A percentile compares a stretch with the other conserved stretches of the same genome.
Conservation (phyloP, 2,888 invertebrate genomes). For the Baronia brevicornis region DNA sequence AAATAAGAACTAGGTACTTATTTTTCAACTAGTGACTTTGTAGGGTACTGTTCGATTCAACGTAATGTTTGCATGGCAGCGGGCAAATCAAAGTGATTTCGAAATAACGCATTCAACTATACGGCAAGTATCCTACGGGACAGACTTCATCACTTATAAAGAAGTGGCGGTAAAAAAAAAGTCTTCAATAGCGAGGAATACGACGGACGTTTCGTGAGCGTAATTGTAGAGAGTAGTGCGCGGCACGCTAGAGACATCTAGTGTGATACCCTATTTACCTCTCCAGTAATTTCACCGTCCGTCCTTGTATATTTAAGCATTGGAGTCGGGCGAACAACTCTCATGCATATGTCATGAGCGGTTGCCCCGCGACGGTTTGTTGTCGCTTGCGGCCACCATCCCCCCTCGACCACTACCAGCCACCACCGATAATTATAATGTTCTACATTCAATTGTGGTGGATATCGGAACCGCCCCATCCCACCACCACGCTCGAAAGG, state of each 20-base stretch:
- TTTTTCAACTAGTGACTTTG: too few relatives aligned
- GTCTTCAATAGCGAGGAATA: constrained; percentile 47
- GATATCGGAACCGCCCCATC: constrained; percentile 49
- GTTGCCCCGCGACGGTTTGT: constrained; percentile 73
- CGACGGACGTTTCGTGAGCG: constrained; percentile 54
- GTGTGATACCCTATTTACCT: constrained; percentile 66
- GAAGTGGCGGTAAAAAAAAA: constrained; percentile 53
- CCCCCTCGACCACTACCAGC: constrained; percentile 38
- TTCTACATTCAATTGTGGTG: constrained; percentile 63
- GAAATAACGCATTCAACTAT: constrained; percentile 50
- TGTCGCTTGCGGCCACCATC: constrained; percentile 59
- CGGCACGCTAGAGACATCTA: constrained; percentile 38
- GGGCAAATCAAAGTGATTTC: constrained; percentile 43
- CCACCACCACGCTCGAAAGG: constrained; percentile 37
- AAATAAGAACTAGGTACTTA: too few relatives aligned
- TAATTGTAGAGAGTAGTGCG: constrained; percentile 26
- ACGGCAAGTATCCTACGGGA: constrained; percentile 43
- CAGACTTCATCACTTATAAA: constrained; percentile 62
- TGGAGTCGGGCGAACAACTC: constrained; percentile 53
- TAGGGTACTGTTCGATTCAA: too few relatives aligned
- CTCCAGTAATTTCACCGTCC: constrained; percentile 63
- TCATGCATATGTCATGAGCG: constrained; percentile 75
- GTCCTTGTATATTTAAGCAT: constrained; percentile 70
- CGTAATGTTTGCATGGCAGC: constrained; percentile 39
- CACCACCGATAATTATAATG: constrained; percentile 66